Evolutionary conservation across 2,797 vertebrate genomes (phyloP).

Genomic region (Hyperoplus lanceolatus): DNA sequence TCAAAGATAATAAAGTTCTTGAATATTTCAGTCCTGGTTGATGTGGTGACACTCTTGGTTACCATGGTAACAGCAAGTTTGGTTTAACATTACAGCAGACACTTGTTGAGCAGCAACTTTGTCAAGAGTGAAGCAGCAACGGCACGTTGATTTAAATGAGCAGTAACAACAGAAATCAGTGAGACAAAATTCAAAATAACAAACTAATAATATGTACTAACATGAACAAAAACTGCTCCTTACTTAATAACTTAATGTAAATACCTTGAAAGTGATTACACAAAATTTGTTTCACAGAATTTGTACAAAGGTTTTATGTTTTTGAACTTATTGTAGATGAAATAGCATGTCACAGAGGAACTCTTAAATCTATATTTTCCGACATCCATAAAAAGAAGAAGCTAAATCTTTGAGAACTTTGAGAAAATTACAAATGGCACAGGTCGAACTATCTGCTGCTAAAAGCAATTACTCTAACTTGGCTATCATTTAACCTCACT

Average conservation of each 20-base stretch:
- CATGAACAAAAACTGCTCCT: not conserved
- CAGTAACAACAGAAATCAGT: not conserved
- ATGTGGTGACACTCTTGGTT: not conserved
- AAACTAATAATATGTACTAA: not conserved
- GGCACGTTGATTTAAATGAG: not conserved
- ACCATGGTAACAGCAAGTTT: not conserved
- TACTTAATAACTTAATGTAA: not conserved
- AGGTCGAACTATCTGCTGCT: not conserved
- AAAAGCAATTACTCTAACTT: conserved; percentile 29
- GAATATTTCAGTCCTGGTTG: not conserved
- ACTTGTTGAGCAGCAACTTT: not conserved
- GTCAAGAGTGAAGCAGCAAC: not conserved
- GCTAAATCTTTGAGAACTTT: not conserved
- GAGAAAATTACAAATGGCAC: conserved; percentile 4
- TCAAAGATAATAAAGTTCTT: not conserved
- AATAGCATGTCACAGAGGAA: not conserved
- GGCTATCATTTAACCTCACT: conserved; percentile 34
- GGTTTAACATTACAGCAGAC: not conserved
- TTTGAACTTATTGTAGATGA: not conserved
- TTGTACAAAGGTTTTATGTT: too few relatives aligned
- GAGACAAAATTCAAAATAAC: not conserved
- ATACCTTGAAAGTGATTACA: not conserved
- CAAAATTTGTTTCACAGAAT: too few relatives aligned
- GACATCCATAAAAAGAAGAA: not conserved
- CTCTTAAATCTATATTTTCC: too few relatives aligned